phyloP scores from a whole-genome alignment of 2,888 invertebrate species.

The Cosmopolites sordidus region DNA sequence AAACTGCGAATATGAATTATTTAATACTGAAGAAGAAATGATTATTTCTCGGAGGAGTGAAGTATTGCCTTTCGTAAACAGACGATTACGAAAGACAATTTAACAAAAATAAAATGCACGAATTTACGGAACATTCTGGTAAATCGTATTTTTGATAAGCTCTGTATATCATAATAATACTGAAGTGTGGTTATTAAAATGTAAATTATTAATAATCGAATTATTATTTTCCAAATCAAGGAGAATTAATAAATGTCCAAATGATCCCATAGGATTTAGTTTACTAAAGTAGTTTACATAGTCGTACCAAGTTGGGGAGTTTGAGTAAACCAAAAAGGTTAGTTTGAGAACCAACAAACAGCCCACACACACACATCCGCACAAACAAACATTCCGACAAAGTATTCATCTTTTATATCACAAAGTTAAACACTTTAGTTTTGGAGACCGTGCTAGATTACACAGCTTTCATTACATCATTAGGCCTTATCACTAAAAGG shows the following conservation, averaged over 20 bases:
- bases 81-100: too few species aligned
- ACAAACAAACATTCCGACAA: constrained; percentile 1
- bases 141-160: too few species aligned
- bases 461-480: constrained; percentile 10
- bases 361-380: background rate
- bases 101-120: too few species aligned
- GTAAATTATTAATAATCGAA: too few species aligned
- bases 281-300: constrained; percentile 5
- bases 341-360: constrained; percentile 1
- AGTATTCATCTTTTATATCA: constrained; percentile 14
- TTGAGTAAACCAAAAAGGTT: constrained; percentile 4
- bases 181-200: too few species aligned
- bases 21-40: too few species aligned
- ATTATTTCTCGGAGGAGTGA: too few species aligned
- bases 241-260: background rate
- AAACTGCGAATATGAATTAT: too few species aligned
- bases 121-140: too few species aligned
- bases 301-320: constrained; percentile 4
- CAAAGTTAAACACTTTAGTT: constrained; percentile 13
- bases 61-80: too few species aligned
- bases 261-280: constrained; percentile 1
- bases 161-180: too few species aligned
- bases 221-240: background rate
- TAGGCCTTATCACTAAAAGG: constrained; percentile 11
- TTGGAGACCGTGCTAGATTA: constrained; percentile 4